These are phyloP conservation scores for Rousettus leschenaultii DNA, from an alignment of 2,113 vertebrate species.

Conservation along the genomic window DNA sequence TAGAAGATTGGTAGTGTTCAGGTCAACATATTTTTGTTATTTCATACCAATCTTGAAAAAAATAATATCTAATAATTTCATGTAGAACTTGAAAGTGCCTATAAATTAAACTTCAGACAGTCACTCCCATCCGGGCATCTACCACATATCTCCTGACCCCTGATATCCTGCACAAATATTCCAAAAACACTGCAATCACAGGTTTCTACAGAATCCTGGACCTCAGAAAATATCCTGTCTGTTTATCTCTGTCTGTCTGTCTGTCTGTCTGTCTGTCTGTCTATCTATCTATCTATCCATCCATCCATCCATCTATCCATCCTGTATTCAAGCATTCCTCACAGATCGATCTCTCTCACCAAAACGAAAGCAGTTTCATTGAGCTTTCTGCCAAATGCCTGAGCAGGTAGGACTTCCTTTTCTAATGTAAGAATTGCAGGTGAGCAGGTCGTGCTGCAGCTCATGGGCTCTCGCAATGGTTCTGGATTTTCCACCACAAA, in stretches of 20 bases:
- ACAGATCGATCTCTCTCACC: slow-evolving; percentile 48
- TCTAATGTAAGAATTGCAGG: slow-evolving; percentile 53
- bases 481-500: slow-evolving; percentile 54
- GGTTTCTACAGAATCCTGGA: background rate
- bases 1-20: background rate
- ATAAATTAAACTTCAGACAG: background rate
- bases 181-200: slow-evolving; percentile 24
- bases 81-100: background rate
- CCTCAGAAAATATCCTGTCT: background rate
- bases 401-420: slow-evolving; percentile 58
- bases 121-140: background rate
- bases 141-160: background rate
- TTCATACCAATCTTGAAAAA: background rate
- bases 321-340: slow-evolving; percentile 60
- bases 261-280: too few species aligned
- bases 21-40: background rate
- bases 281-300: too few species aligned
- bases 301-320: too few species aligned
- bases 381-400: slow-evolving; percentile 66
- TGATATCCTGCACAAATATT: background rate
- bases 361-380: slow-evolving; percentile 70
- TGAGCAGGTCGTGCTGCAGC: background rate
- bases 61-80: background rate
- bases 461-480: slow-evolving; percentile 12
- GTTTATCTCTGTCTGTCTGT: background rate